These are phyloP conservation scores for Entomobrya proxima DNA, from an alignment of 2,888 invertebrate genomes.

Conservation along the genomic window DNA sequence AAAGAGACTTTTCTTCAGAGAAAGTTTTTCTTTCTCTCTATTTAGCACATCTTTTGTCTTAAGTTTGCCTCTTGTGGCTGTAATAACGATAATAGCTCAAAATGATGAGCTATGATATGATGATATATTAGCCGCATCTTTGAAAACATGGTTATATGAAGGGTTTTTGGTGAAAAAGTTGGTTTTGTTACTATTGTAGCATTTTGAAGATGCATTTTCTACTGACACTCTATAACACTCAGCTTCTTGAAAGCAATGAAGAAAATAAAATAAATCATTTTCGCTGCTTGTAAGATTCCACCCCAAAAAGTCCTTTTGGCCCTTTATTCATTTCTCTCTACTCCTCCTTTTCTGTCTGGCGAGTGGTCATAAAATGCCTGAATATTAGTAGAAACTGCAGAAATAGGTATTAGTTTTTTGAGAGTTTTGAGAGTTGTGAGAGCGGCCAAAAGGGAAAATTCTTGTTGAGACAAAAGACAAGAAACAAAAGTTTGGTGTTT, in stretches of 20 bases:
- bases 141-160: not conserved
- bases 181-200: not conserved
- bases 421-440: not conserved
- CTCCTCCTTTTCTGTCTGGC: not conserved
- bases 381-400: not conserved
- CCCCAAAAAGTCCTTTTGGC: slow-evolving; percentile 18
- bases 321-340: slow-evolving; percentile 1
- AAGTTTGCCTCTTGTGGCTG: not conserved
- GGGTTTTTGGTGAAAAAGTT: not conserved
- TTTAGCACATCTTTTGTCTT: not conserved
- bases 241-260: not conserved
- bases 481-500: not conserved
- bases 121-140: not conserved
- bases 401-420: not conserved
- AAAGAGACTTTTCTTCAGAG: not conserved
- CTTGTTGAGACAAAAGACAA: not conserved
- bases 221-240: not conserved
- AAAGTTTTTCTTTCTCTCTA: not conserved
- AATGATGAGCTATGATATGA: slow-evolving; percentile 18
- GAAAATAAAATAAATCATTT: slow-evolving; percentile 24
- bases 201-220: not conserved
- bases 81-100: slow-evolving; percentile 3
- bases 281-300: not conserved
- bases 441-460: too few species aligned
- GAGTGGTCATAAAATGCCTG: not conserved